phyloP scores from a whole-genome alignment of 2,113 vertebrate genomes.

The Nettapus auritus region DNA sequence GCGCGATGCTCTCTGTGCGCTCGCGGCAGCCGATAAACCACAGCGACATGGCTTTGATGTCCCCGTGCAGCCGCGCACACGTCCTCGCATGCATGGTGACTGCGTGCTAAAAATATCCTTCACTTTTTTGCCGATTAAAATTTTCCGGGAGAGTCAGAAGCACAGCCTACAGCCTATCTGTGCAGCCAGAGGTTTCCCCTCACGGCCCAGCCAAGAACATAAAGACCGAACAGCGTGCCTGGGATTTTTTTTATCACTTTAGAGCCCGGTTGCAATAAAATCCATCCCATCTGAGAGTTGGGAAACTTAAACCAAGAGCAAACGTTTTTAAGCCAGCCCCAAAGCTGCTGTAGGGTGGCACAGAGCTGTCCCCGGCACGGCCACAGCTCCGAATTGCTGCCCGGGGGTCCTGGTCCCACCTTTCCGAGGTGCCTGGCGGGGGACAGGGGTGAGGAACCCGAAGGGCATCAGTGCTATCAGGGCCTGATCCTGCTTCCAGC shows the following conservation, averaged over 20 bases:
- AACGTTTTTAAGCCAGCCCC: neutral
- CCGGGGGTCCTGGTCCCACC: neutral
- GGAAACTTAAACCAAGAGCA: neutral
- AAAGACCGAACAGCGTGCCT: neutral
- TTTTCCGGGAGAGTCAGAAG: slow-evolving; percentile 33
- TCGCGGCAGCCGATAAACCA: neutral
- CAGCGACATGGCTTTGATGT: neutral
- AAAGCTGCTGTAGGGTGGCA: neutral
- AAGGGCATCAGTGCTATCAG: neutral
- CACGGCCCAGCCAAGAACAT: neutral
- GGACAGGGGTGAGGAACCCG: neutral
- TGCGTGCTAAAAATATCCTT: slow-evolving; percentile 11
- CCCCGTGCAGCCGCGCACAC: neutral
- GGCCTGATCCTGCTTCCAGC: neutral
- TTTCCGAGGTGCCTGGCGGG: neutral
- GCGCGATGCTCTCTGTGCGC: neutral
- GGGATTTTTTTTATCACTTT: neutral
- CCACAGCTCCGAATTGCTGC: neutral
- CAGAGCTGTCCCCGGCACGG: neutral
- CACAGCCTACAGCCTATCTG: slow-evolving; percentile 3
- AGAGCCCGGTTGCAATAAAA: neutral
- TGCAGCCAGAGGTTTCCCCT: slow-evolving; percentile 26
- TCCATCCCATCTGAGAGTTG: neutral
- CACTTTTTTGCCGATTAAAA: slow-evolving; percentile 14
- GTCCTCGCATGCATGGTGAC: neutral